Base-by-base conservation (phyloP, 1,140 invertebrate genomes). In the Cydia strobilella region DNA sequence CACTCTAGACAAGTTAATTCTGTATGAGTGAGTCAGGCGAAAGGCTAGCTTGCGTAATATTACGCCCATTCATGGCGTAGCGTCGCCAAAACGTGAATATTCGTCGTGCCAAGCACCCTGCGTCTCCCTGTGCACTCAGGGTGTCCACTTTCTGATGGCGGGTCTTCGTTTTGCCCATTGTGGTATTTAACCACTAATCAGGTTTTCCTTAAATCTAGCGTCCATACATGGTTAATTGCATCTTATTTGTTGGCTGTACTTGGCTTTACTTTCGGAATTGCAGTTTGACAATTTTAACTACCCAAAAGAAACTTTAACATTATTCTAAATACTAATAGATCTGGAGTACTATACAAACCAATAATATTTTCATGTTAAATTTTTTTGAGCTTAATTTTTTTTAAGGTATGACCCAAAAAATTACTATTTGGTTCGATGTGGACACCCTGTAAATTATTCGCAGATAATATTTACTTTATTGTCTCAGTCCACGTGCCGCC, bases 401-500 rank as follows among this genome's bases (percentile, higher is more conserved):
- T 15, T 27, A 5, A 15, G 62, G 27, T 25, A 65, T 23, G 62
- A 35, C 31, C 31, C 31, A 35, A 35, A 35, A 35, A 39, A 31
- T 13, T 13, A 25, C 15, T 48, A 5, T 51, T 18, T n/a, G 15
- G 65, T 31, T 13, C n/a, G 13, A 69, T 35, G 25, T 31, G 25
- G 25, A 7, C 25, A 31, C 18, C 25, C 13, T 39, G 25, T 31
- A 25, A 15, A 39, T 35, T 39, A n/a, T 80, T 85, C 84, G 76
- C 75, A 84, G 79, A 84, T 75, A 81, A 81, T 76, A 80, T 76
- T 85, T 86, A 86, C 23, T n/a, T 35, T 31, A 89, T 84, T 91
- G 84, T 89, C 88, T 86, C 85, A 86, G 84, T 72, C 77, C 78
- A 83, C 84, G 81, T 84, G 82, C 75, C 84, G 86, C 83, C 88